These are phyloP conservation scores for Sitta carolinensis DNA, from an alignment of 2,797 vertebrate species.

Conservation along the genomic window DNA sequence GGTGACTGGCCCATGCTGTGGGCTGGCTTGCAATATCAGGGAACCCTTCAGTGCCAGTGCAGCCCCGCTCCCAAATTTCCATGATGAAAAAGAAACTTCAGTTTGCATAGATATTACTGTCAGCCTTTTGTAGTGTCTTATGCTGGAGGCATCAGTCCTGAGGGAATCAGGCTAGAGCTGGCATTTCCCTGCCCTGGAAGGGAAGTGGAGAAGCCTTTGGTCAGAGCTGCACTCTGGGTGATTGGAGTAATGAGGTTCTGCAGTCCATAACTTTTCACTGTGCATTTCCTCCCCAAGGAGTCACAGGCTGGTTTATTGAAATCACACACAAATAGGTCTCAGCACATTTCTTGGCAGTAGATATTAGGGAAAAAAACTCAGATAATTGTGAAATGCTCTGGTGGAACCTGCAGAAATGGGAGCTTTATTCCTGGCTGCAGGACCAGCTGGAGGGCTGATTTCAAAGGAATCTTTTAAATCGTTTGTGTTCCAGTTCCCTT, in stretches of 20 bases:
- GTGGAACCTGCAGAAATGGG: background rate
- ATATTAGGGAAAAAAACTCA: background rate
- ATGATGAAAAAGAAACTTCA: background rate
- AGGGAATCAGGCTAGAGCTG: background rate
- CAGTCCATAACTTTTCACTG: background rate
- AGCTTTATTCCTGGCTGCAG: background rate
- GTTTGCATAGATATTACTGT: background rate
- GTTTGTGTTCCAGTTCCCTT: background rate
- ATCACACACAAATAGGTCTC: background rate
- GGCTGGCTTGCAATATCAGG: background rate
- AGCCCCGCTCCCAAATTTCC: background rate
- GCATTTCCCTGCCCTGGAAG: background rate
- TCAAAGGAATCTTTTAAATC: background rate
- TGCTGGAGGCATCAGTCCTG: background rate
- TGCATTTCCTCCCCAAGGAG: constrained; percentile 21
- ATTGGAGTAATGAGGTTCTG: background rate
- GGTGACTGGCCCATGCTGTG: accelerated
- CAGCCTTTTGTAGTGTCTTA: background rate
- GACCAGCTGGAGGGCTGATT: background rate
- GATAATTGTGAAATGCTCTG: background rate
- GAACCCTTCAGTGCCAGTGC: background rate
- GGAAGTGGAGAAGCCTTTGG: background rate
- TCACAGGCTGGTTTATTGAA: background rate
- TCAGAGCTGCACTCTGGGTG: background rate
- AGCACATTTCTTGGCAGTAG: background rate